These are phyloP conservation scores for Agonum fuliginosum DNA, from an alignment of 2,888 invertebrate species.

Conservation along the genomic window DNA sequence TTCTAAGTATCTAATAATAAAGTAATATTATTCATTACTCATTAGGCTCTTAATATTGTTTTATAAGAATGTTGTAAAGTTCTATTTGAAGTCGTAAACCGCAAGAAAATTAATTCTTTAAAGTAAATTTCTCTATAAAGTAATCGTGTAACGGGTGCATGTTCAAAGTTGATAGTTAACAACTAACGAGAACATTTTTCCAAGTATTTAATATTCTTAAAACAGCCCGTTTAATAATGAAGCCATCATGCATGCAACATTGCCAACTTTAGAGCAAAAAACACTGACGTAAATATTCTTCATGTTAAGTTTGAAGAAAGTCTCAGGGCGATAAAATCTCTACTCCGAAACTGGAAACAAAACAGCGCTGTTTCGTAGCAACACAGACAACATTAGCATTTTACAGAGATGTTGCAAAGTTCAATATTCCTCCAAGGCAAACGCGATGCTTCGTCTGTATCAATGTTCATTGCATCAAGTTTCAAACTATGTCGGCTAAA, in stretches of 20 bases:
- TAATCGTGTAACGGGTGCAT: slow-evolving; percentile 3
- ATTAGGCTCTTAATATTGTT: no score
- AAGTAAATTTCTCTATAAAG: neutral
- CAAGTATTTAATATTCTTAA: slow-evolving; percentile 25
- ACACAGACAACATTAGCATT: slow-evolving; percentile 39
- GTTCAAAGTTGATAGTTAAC: neutral
- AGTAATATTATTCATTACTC: no score
- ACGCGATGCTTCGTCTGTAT: slow-evolving; percentile 3
- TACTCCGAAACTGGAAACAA: slow-evolving; percentile 21
- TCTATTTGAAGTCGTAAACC: no score
- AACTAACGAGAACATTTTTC: neutral
- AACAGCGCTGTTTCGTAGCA: slow-evolving; percentile 25
- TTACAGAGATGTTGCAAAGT: slow-evolving; percentile 14
- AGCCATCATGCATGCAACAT: slow-evolving; percentile 40
- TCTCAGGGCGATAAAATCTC: slow-evolving; percentile 36
- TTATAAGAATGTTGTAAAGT: no score
- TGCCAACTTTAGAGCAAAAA: slow-evolving; percentile 18
- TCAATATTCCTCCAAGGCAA: slow-evolving; percentile 16
- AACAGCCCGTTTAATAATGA: slow-evolving; percentile 2
- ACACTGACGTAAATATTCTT: slow-evolving; percentile 5
- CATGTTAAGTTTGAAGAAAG: slow-evolving; percentile 29
- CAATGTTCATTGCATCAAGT: slow-evolving; percentile 21
- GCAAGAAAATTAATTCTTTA: slow-evolving; percentile 6
- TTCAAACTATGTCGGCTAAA: slow-evolving; percentile 29
- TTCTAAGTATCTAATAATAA: no score